Conservation (phyloP, 2,797 vertebrate species). For the Synaphobranchus kaupii region DNA sequence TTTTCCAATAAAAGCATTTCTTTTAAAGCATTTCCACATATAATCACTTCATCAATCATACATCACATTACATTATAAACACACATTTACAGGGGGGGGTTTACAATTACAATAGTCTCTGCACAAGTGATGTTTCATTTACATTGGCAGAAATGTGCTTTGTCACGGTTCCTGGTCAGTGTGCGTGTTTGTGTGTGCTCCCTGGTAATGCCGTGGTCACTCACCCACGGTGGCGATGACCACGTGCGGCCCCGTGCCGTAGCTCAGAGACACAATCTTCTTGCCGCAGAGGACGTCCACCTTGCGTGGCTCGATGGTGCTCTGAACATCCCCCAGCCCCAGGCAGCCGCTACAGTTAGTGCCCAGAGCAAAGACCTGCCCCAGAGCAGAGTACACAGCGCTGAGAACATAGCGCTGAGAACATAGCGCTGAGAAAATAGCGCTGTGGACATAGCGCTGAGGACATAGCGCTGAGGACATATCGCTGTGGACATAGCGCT, state of each 20-base stretch:
- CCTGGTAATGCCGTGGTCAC: too few relatives aligned
- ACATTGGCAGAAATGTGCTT: not conserved
- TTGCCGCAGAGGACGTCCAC: constrained; percentile 89
- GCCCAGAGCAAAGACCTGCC: constrained; percentile 92
- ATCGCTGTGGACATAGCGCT: not conserved
- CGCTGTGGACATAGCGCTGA: not conserved
- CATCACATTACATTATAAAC: too few relatives aligned
- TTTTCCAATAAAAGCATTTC: too few relatives aligned
- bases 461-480: not conserved
- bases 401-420: not conserved
- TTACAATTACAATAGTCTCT: too few relatives aligned
- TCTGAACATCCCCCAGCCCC: constrained; percentile 91
- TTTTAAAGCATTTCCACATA: too few relatives aligned
- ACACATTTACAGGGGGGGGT: too few relatives aligned
- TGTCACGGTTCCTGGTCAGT: not conserved
- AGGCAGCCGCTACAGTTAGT: constrained; percentile 96
- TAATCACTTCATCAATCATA: too few relatives aligned
- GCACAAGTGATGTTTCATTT: too few relatives aligned
- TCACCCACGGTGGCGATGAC: constrained; percentile 92
- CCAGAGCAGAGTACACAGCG: constrained; percentile 31
- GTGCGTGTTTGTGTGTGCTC: not conserved
- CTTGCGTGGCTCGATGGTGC: constrained; percentile 89
- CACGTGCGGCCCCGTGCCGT: constrained; percentile 93
- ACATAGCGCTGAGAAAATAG: not conserved
- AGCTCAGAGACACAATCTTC: constrained; percentile 92